A percentile compares a stretch with the other conserved stretches of the same genome.
phyloP scores from a whole-genome alignment of 1,140 invertebrate genomes.

The Drosophila malerkotliana region DNA sequence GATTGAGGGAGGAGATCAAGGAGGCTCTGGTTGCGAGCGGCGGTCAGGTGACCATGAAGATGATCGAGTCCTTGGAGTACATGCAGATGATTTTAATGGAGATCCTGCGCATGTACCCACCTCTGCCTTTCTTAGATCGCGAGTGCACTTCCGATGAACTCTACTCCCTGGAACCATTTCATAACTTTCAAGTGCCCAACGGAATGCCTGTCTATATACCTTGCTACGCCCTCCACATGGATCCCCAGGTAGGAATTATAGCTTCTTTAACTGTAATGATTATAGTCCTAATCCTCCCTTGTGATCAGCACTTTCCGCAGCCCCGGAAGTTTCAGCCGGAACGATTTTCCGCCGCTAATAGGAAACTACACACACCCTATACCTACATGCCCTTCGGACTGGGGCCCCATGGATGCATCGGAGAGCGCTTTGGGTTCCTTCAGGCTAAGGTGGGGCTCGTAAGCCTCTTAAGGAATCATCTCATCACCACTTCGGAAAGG shows the following conservation, averaged over 20 bases:
- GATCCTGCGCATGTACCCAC: constrained; percentile 86
- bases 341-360: constrained; percentile 85
- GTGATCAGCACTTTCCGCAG: constrained; percentile 84
- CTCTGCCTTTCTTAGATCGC: constrained; percentile 85
- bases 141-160: constrained; percentile 62
- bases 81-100: constrained; percentile 84
- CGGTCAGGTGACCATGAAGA: constrained; percentile 82
- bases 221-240: constrained; percentile 73
- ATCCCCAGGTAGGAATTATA: constrained; percentile 61
- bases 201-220: constrained; percentile 77
- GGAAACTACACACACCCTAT: constrained; percentile 84
- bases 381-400: constrained; percentile 92
- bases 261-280: background rate
- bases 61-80: constrained; percentile 84
- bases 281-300: background rate
- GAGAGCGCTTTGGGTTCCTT: constrained; percentile 84
- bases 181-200: constrained; percentile 61
- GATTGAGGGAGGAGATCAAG: constrained; percentile 83
- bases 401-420: constrained; percentile 91
- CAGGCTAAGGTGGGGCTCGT: constrained; percentile 76
- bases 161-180: constrained; percentile 64
- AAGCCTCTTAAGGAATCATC: constrained; percentile 71
- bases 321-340: constrained; percentile 88
- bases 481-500: constrained; percentile 57
- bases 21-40: constrained; percentile 75